A percentile compares a stretch with the other conserved stretches of the same genome.
Evolutionary conservation across 2,113 vertebrate species (phyloP).

Genomic region (Physeter macrocephalus): DNA sequence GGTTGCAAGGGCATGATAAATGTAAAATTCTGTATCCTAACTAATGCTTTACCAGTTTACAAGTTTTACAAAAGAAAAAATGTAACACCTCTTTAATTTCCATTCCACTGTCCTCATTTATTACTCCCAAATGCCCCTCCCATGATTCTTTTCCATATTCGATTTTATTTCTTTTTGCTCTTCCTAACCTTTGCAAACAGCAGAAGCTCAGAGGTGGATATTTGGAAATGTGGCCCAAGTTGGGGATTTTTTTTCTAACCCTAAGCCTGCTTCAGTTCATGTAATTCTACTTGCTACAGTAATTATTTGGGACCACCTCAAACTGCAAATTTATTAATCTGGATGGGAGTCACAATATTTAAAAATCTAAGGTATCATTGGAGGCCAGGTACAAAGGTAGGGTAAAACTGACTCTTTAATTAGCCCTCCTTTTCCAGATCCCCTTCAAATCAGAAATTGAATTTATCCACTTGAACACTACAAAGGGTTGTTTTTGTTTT

Average conservation of each 20-base stretch:
- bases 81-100: neutral
- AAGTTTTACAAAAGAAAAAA: neutral
- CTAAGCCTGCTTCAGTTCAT: neutral
- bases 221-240: neutral
- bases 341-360: neutral
- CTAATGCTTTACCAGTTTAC: neutral
- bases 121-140: neutral
- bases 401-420: neutral
- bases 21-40: neutral
- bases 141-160: neutral
- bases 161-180: neutral
- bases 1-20: neutral
- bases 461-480: neutral
- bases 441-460: neutral
- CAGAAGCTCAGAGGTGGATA: neutral
- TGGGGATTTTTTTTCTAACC: neutral
- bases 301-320: neutral
- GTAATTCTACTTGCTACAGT: neutral
- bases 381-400: neutral
- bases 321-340: neutral
- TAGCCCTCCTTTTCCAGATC: neutral
- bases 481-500: neutral
- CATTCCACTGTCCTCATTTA: neutral
- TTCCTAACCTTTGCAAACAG: neutral
- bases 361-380: neutral